Evolutionary conservation across 2,797 vertebrate species (phyloP), one percentile per base, ranked within the genome.

Genomic region (Typhlichthys subterraneus): DNA sequence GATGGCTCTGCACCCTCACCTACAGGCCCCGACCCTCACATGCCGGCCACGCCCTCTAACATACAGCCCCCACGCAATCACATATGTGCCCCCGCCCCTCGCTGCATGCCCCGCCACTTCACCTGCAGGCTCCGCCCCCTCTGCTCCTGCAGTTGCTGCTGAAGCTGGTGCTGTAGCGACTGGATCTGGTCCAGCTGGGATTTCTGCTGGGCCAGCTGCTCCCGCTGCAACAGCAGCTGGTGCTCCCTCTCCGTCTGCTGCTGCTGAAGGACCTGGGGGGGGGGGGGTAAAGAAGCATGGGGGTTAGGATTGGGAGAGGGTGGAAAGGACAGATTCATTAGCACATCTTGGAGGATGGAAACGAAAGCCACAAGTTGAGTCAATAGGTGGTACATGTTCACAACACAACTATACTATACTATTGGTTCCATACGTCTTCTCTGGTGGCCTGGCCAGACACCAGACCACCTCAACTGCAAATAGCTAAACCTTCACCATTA

Each of bases 101-200:
- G n/a, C 53, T 8, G 29, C 85, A 45, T 95, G 93, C 0, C 23
- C 23, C 23, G 23, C 67, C 58, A 33, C 54, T 70, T 79, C 45
- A 89, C 88, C 83, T 86, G 83, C 10, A 83, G 11, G 66, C 52
- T 98, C 75, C 96, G 97, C 53, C 95, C 91, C 86, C 97, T 99
- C 83, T 99, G 97, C 77, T 99, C 97, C 57, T 96, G 94, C 48
- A 99, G 92, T 82, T 99, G 98, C 78, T 97, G 97, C 81, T 99
- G 97, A 71, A 99, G 93, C 79, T 99, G 98, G 8, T 99, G 95
- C 80, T 99, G 98, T 58, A 99, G 86, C 67, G 97, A 98, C 79
- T 99, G 98, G 72, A 99, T 99, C 88, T 99, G 97, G 84, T 99
- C 97, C 0, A 99, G 91, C 76, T 99, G 98, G 23, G 97, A 91